phyloP scores from a whole-genome alignment of 2,113 vertebrate species.

The Microcebus griseorufus region DNA sequence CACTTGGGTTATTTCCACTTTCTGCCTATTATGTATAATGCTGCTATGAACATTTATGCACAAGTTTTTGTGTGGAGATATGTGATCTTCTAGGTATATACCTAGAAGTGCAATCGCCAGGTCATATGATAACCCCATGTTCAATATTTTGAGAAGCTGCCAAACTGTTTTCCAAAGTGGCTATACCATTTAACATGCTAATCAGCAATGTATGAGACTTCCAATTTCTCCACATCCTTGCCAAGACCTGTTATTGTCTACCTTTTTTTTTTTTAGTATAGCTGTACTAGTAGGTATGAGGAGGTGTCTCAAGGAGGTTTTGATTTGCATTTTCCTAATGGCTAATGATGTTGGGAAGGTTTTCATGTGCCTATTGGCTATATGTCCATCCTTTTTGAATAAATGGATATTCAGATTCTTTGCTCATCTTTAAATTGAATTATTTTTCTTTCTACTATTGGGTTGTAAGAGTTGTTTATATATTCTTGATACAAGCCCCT shows the following conservation, averaged over 20 bases:
- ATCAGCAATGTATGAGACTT: background rate
- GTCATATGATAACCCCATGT: background rate
- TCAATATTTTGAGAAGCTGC: background rate
- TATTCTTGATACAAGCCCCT: background rate
- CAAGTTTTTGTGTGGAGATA: background rate
- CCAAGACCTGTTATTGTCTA: background rate
- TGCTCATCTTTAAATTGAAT: background rate
- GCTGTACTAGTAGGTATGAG: background rate
- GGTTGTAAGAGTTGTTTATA: background rate
- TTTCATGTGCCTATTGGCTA: background rate
- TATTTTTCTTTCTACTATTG: background rate
- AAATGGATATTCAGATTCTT: background rate
- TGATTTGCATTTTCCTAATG: background rate
- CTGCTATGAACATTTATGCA: background rate
- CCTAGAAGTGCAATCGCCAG: background rate
- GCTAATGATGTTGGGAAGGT: background rate
- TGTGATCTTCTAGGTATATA: background rate
- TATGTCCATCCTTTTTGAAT: background rate
- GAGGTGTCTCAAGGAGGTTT: background rate
- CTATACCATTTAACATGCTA: background rate
- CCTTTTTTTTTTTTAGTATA: background rate
- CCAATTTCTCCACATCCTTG: background rate
- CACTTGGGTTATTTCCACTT: background rate
- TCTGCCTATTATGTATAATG: background rate
- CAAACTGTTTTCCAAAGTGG: background rate